Percentiles rank a stretch among this genome's conserved stretches.
Evolutionary conservation across 2,888 invertebrate species (phyloP).

Genomic region (Aphrophora alni): DNA sequence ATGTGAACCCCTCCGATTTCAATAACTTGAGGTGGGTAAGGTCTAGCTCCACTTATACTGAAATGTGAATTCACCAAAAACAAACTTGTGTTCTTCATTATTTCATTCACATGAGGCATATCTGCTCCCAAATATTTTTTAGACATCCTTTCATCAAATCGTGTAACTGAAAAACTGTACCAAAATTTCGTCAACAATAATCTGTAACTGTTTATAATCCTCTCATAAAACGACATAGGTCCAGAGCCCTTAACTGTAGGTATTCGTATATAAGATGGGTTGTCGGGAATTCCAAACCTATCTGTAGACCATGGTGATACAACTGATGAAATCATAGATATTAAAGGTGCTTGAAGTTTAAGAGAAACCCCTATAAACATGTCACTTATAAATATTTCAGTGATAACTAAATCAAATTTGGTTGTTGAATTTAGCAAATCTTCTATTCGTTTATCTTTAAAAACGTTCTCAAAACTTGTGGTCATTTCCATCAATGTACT

Average conservation of each 20-base stretch:
- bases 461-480: too few species aligned
- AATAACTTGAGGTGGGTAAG: conserved; percentile 59
- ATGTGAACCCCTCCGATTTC: too few species aligned
- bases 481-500: too few species aligned
- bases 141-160: conserved; percentile 29
- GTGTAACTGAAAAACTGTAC: conserved; percentile 27
- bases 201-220: conserved; percentile 53
- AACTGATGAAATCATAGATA: conserved; percentile 38
- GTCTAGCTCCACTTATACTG: conserved; percentile 57
- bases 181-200: conserved; percentile 42
- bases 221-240: conserved; percentile 55
- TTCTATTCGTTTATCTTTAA: too few species aligned
- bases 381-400: conserved; percentile 41
- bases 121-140: conserved; percentile 54
- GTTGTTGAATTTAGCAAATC: too few species aligned
- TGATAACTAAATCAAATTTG: conserved; percentile 40
- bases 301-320: conserved; percentile 39
- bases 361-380: conserved; percentile 38
- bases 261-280: conserved; percentile 37
- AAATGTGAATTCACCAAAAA: too few species aligned
- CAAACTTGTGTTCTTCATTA: too few species aligned
- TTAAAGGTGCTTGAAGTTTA: background rate
- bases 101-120: conserved; percentile 54
- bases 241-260: conserved; percentile 28
- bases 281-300: conserved; percentile 19